Evolutionary conservation across 2,113 vertebrate species (phyloP), one percentile per base, ranked within the genome.

Genomic region (Rattus rattus): DNA sequence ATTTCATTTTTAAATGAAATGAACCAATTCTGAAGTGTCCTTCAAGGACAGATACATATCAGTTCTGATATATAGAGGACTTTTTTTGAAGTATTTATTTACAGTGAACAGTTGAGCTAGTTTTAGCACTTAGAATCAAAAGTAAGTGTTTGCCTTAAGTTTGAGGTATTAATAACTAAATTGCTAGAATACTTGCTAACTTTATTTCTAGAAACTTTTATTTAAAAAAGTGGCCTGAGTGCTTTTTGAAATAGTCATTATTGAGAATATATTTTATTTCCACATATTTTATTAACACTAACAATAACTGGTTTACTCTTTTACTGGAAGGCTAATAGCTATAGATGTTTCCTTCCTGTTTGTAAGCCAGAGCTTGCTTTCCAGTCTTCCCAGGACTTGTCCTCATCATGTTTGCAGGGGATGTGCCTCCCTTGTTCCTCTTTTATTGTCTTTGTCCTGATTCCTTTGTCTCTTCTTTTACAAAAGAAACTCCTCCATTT

Each of bases 101-200:
- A 39, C 19, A 90, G 17, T 61, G 43, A 94, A 43, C 61, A 65
- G 49, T 30, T 88, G 11, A 69, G 17, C 36, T 77, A 54, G 14
- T 52, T 47, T 69, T 30, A 67, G 10, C 28, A 67, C 26, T 7
- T 86, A 49, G 28, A 39, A 47, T 14, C 39, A 85, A 43, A 63
- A 39, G 14, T 26, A 30, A 4, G 56, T 24, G 28, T 85, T 85
- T 65, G 26, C 24, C 26, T 65, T 19, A 43, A 84, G 7, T 65
- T 85, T 63, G 9, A 20, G 24, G 16, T 39, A 79, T 95, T 43
- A 43, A 43, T 98, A 89, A 91, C 87, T 86, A 80, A 97, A 19
- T 88, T 96, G 94, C 98, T 97, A 80, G 93, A 79, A 95, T 94
- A 33, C 81, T 76, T 59, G 13, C 28, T 70, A 20, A 63, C 56